Percentiles rank a stretch among this genome's conserved stretches.
These are phyloP conservation scores for Parotocinclus haroldoi DNA, from an alignment of 2,797 vertebrate species.

Conservation along the genomic window DNA sequence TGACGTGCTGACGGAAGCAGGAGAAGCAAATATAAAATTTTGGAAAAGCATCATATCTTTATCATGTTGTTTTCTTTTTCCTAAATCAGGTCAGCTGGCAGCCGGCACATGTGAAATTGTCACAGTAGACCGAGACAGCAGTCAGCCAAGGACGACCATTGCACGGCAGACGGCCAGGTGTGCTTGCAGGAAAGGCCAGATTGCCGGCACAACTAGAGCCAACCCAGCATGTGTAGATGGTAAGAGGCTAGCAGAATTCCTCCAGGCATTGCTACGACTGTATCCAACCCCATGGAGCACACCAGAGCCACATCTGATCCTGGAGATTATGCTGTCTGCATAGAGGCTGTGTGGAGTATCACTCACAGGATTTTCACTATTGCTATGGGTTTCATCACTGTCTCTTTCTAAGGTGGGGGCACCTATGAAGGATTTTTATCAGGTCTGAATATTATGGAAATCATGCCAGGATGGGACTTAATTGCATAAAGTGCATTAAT, in stretches of 20 bases:
- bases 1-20: no score
- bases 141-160: slow-evolving; percentile 95
- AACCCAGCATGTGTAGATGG: slow-evolving; percentile 96
- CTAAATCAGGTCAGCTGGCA: slow-evolving; percentile 88
- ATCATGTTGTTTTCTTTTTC: slow-evolving; percentile 26
- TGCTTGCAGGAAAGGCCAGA: slow-evolving; percentile 98
- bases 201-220: slow-evolving; percentile 95
- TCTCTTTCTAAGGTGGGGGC: slow-evolving; percentile 9
- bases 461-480: no score
- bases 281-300: slow-evolving; percentile 38
- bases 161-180: slow-evolving; percentile 98
- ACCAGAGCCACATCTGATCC: slow-evolving; percentile 43
- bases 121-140: slow-evolving; percentile 97
- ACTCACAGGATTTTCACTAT: slow-evolving; percentile 43
- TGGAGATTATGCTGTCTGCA: slow-evolving; percentile 38
- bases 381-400: slow-evolving; percentile 58
- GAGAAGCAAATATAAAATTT: neutral
- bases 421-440: no score
- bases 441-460: no score
- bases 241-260: slow-evolving; percentile 68
- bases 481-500: no score
- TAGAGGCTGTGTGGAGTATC: slow-evolving; percentile 30
- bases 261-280: slow-evolving; percentile 39
- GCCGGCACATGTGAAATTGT: slow-evolving; percentile 97
- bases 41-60: neutral